Conservation (phyloP, 2,113 vertebrate genomes). For the Pristiophorus japonicus region DNA sequence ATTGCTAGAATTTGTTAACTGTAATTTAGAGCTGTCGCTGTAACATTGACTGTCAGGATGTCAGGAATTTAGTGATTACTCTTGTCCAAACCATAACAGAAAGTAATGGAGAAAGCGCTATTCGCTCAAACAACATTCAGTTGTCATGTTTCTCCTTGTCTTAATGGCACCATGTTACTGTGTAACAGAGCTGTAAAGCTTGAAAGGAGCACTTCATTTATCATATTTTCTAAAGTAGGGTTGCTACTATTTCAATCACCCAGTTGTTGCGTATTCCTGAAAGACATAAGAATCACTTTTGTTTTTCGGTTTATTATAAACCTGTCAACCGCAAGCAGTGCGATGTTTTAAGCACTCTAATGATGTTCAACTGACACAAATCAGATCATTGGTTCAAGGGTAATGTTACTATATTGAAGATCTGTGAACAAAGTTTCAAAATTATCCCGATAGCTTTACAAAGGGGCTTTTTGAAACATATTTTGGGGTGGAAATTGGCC, state of each 20-base stretch:
- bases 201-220: background rate
- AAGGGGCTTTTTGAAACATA: too few relatives aligned
- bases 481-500: too few relatives aligned
- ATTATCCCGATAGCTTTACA: background rate
- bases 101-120: background rate
- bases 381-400: background rate
- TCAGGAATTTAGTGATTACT: background rate
- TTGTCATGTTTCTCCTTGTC: background rate
- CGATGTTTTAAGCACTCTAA: background rate
- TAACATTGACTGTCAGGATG: background rate
- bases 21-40: background rate
- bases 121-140: background rate
- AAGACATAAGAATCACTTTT: background rate
- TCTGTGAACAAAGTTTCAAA: background rate
- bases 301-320: background rate
- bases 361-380: too few relatives aligned
- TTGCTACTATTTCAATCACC: background rate
- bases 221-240: background rate
- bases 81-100: background rate
- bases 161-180: background rate
- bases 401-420: background rate
- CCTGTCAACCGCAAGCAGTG: background rate
- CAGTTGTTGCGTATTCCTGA: background rate
- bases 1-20: background rate
- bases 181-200: background rate